Base-by-base conservation (phyloP, 1,140 invertebrate species). In the Nebria ingens region DNA sequence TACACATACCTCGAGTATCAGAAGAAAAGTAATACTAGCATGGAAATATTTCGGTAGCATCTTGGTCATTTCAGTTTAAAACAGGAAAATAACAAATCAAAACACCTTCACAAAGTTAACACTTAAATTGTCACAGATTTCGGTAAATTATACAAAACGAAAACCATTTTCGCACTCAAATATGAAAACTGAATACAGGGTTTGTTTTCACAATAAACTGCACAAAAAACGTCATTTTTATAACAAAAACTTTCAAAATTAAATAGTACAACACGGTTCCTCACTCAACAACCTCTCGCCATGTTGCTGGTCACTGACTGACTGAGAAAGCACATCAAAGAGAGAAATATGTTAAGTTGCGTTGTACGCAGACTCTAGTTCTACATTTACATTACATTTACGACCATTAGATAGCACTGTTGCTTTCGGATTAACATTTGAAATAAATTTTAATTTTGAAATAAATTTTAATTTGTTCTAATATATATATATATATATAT, bases 291-390 rank as follows among this genome's bases (percentile, higher is more conserved):
- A 4, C 40, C 40, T 12, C 40, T 12, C 40, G 40, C 40, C 40
- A 45, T 45, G 40, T 45, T 45, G 40, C 40, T 45, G 40, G 40
- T 45, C 40, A 45, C 40, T 45, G 40, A 45, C 40, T 45, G 40
- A 45, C n/a, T n/a, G n/a, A n/a, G n/a, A n/a, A n/a, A n/a, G n/a
- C n/a, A n/a, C n/a, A n/a, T n/a, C n/a, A n/a, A n/a, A n/a, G n/a
- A n/a, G n/a, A n/a, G n/a, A n/a, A n/a, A n/a, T n/a, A n/a, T n/a
- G n/a, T n/a, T n/a, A n/a, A n/a, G n/a, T n/a, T n/a, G n/a, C n/a
- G n/a, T n/a, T n/a, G n/a, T n/a, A n/a, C n/a, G n/a, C n/a, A n/a
- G n/a, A n/a, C n/a, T n/a, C n/a, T n/a, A n/a, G n/a, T n/a, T n/a
- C n/a, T n/a, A n/a, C n/a, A n/a, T n/a, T n/a, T n/a, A n/a, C n/a